These are phyloP conservation scores for Hirtodrosophila confusa DNA, from an alignment of 2,888 invertebrate genomes.

Conservation along the genomic window DNA sequence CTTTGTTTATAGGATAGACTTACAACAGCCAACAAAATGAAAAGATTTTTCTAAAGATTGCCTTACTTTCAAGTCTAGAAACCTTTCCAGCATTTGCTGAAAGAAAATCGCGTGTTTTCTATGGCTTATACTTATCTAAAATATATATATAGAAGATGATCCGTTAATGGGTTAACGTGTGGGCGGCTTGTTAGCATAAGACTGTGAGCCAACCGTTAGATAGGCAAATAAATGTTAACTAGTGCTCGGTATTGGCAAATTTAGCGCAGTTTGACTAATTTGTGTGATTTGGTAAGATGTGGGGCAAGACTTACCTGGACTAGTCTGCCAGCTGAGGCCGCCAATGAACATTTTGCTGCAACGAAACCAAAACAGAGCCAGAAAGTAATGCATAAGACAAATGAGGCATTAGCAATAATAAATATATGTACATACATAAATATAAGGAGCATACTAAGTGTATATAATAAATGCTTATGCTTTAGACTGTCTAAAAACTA, in stretches of 20 bases:
- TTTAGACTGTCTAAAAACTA: conserved; percentile 26
- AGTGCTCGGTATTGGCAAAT: conserved; percentile 21
- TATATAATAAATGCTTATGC: no score
- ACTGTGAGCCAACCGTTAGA: conserved; percentile 27
- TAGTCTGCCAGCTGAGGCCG: conserved; percentile 99
- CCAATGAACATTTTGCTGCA: conserved; percentile 99
- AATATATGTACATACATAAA: conserved; percentile 22
- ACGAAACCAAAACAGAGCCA: conserved; percentile 75
- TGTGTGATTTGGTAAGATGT: conserved; percentile 18
- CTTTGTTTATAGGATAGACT: no score
- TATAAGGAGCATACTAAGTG: conserved; percentile 26
- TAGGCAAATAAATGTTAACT: conserved; percentile 56
- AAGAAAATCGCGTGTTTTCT: conserved; percentile 13
- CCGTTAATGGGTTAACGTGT: conserved; percentile 17
- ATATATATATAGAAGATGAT: conserved; percentile 6
- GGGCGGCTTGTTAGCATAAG: conserved; percentile 47
- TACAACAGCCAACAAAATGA: background rate
- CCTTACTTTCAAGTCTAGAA: background rate
- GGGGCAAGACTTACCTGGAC: conserved; percentile 92
- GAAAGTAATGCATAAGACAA: conserved; percentile 33
- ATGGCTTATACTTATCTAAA: background rate
- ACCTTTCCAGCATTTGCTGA: conserved; percentile 18
- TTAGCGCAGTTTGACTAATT: conserved; percentile 58
- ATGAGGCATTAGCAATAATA: conserved; percentile 45
- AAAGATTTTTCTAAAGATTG: conserved; percentile 6